phyloP scores from a whole-genome alignment of 2,797 vertebrate species.

The Valencia hispanica region DNA sequence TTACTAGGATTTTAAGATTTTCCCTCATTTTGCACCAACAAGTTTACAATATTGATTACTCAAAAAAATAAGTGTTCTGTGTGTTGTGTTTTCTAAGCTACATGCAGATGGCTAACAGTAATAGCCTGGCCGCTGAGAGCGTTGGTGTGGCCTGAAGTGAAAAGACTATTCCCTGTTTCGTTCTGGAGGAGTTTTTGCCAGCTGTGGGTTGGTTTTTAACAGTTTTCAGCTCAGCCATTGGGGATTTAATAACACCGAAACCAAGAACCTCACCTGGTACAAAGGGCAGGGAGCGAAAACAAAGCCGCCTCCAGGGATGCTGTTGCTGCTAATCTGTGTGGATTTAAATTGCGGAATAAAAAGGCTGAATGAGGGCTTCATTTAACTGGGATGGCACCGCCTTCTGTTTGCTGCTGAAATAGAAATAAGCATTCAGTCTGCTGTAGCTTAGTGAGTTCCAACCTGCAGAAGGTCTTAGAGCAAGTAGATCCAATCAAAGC shows the following conservation, averaged over 20 bases:
- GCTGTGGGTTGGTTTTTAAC: constrained; percentile 63
- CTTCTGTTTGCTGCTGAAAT: background rate
- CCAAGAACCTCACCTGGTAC: constrained; percentile 48
- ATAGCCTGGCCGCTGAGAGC: background rate
- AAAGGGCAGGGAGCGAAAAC: constrained; percentile 22
- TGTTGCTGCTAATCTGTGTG: background rate
- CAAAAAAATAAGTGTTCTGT: background rate
- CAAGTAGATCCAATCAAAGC: background rate
- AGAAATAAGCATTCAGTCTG: background rate
- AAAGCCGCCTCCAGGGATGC: background rate
- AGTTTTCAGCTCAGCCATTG: constrained; percentile 47
- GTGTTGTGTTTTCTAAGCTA: background rate
- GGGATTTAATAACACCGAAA: constrained; percentile 51
- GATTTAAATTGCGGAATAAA: background rate
- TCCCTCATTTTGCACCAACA: background rate
- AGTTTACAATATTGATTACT: background rate
- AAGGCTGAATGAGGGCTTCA: background rate
- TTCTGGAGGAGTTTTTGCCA: constrained; percentile 43
- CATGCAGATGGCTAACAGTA: background rate
- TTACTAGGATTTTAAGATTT: background rate
- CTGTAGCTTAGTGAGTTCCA: background rate
- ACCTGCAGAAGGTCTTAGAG: background rate
- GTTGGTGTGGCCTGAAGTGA: constrained; percentile 32
- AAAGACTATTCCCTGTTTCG: constrained; percentile 40
- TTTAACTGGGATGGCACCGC: background rate